Evolutionary conservation across 1,140 invertebrate genomes (phyloP).

Genomic region (Drosophila albomicans): DNA sequence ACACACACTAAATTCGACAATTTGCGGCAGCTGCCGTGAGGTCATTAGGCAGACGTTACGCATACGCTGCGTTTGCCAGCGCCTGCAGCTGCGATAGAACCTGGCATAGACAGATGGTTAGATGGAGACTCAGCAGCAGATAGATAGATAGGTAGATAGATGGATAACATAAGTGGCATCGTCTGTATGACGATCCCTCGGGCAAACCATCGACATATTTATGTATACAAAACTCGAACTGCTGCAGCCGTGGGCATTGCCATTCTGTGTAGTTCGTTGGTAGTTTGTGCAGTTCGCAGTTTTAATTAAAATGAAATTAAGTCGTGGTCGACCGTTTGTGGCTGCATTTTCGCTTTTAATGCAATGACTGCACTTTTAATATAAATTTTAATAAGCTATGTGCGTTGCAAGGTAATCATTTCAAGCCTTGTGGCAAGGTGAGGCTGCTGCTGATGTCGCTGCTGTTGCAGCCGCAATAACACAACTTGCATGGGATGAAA

Average conservation of each 20-base stretch:
- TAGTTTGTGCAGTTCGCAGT: conserved; percentile 52
- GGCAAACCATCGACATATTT: conserved; percentile 33
- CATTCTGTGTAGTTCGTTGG: too few species aligned
- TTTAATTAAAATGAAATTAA: conserved; percentile 83
- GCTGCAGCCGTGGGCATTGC: conserved; percentile 11
- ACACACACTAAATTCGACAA: conserved; percentile 41
- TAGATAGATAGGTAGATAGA: background rate
- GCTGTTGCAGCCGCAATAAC: conserved; percentile 3
- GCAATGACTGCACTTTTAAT: conserved; percentile 59
- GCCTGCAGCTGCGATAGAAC: background rate
- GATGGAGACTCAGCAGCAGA: too few species aligned
- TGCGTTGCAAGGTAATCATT: conserved; percentile 29
- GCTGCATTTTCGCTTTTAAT: conserved; percentile 47
- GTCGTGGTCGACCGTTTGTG: conserved; percentile 38
- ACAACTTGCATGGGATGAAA: background rate
- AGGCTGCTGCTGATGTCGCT: background rate
- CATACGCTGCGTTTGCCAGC: conserved; percentile 61
- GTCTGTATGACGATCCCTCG: conserved; percentile 6
- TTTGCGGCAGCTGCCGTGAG: conserved; percentile 54
- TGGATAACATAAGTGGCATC: background rate
- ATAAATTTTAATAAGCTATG: conserved; percentile 50
- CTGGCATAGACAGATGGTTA: background rate
- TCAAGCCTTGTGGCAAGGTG: conserved; percentile 2
- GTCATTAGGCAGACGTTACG: conserved; percentile 68
- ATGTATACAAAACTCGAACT: conserved; percentile 1